phyloP scores from a whole-genome alignment of 2,797 vertebrate species.

The Harpagifer antarcticus region DNA sequence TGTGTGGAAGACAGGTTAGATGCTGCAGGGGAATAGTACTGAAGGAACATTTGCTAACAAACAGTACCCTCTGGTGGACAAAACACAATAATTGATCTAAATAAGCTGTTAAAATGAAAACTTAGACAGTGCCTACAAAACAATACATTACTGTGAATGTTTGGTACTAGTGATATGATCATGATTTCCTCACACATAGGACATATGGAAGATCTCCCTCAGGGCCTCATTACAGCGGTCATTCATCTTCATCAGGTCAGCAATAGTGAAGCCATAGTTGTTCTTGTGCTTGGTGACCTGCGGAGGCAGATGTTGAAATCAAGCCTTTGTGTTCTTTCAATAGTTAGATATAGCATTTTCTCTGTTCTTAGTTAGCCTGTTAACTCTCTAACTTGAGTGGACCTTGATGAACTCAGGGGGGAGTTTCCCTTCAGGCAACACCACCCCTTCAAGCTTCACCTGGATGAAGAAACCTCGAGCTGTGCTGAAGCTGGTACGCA shows the following conservation, averaged over 20 bases:
- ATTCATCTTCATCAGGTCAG: slow-evolving; percentile 97
- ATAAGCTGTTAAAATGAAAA: slow-evolving; percentile 5
- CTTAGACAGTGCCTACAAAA: background rate
- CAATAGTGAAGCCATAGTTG: slow-evolving; percentile 93
- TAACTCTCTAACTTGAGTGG: background rate
- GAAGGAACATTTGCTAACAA: background rate
- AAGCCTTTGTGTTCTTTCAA: slow-evolving; percentile 2
- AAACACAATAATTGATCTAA: background rate
- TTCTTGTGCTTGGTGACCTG: slow-evolving; percentile 93
- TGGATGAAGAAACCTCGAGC: slow-evolving; percentile 96
- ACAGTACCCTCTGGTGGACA: slow-evolving; percentile 68
- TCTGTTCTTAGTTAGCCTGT: background rate
- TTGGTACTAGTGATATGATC: slow-evolving; percentile 11
- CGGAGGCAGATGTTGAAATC: slow-evolving; percentile 23
- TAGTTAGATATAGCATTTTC: background rate
- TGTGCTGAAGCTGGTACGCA: slow-evolving; percentile 95
- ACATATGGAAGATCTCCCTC: slow-evolving; percentile 98
- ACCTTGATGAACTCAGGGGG: slow-evolving; percentile 96
- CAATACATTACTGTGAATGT: slow-evolving; percentile 14
- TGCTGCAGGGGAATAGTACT: background rate
- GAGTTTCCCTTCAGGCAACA: slow-evolving; percentile 86
- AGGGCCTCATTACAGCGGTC: slow-evolving; percentile 96
- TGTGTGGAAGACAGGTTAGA: slow-evolving; percentile 65
- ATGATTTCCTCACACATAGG: slow-evolving; percentile 91
- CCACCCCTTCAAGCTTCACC: slow-evolving; percentile 88